Evolutionary conservation across 2,113 vertebrate species (phyloP).

Genomic region (Poeciliopsis occidentalis): DNA sequence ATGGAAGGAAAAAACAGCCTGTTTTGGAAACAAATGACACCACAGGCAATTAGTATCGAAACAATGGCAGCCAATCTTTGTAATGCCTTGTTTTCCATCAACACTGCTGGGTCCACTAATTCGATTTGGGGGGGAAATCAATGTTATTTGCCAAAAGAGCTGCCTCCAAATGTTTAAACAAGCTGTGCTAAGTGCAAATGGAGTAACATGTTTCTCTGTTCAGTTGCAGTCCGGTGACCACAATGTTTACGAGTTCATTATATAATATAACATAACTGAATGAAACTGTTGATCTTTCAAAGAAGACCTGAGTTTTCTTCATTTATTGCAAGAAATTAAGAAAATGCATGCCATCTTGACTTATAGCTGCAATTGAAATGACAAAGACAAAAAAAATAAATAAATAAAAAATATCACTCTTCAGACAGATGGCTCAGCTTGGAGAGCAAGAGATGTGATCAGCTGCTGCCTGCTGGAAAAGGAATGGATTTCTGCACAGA

Average conservation of each 20-base stretch:
- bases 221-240: slow-evolving; percentile 17
- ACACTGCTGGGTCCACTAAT: slow-evolving; percentile 49
- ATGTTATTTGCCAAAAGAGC: slow-evolving; percentile 56
- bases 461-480: slow-evolving; percentile 49
- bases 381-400: slow-evolving; percentile 33
- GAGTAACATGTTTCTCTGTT: slow-evolving; percentile 16
- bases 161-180: slow-evolving; percentile 57
- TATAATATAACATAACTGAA: slow-evolving; percentile 4
- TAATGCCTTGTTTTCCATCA: slow-evolving; percentile 66
- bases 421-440: slow-evolving; percentile 51
- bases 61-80: slow-evolving; percentile 56
- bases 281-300: slow-evolving; percentile 16
- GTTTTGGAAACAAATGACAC: slow-evolving; percentile 51
- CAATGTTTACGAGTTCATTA: slow-evolving; percentile 1
- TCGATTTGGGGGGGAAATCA: slow-evolving; percentile 59
- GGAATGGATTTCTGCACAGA: slow-evolving; percentile 60
- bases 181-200: slow-evolving; percentile 23
- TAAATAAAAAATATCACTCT: slow-evolving; percentile 43
- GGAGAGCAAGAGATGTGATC: slow-evolving; percentile 48
- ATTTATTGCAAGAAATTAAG: slow-evolving; percentile 17
- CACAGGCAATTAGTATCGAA: slow-evolving; percentile 52
- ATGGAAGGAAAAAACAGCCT: not conserved
- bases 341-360: slow-evolving; percentile 42
- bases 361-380: slow-evolving; percentile 48
- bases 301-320: slow-evolving; percentile 23